Evolutionary conservation across 2,797 vertebrate species (phyloP), one percentile per base, ranked within the genome.

Genomic region (Rhodeus uyekii): DNA sequence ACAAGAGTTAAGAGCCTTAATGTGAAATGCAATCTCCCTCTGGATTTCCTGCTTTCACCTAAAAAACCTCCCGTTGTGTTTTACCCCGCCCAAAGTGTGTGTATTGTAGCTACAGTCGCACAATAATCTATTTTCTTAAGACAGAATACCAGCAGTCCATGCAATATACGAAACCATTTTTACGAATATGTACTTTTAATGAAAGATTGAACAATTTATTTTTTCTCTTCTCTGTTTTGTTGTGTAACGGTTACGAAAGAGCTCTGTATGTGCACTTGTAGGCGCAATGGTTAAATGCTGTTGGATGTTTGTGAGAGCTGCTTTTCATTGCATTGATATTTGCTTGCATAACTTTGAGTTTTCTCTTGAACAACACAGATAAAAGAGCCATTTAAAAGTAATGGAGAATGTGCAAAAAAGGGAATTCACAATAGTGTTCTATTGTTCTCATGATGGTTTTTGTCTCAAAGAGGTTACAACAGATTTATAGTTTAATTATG

Each of bases 91-190:
- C 19, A 84, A 85, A 75, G 86, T 67, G 84, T 89, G 85, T 89
- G 86, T 85, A 86, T 88, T 88, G 85, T 84, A 87, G 86, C 85
- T 89, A 85, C 87, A 89, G 88, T 89, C 88, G 88, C 88, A 89
- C 88, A 89, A 87, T 89, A 69, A 86, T 87, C 85, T 89, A 89
- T 89, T 89, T 89, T 89, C 85, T 74, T 89, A 89, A 86, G 72
- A 85, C 65, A 78, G 74, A 87, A 81, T 85, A 89, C 88, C 86
- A 89, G 88, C 88, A 87, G 80, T 78, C 84, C 83, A 89, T 87
- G 86, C 86, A 87, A 86, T 89, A 87, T 87, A 85, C 36, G 12
- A 86, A 84, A 79, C 46, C 44, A 77, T 87, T 88, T 84, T 81
- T 72, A 85, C 50, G n/a, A 85, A 82, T 80, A 72, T 85, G 82